Conservation (phyloP, 2,888 invertebrate genomes). For the Netelia inedita region DNA sequence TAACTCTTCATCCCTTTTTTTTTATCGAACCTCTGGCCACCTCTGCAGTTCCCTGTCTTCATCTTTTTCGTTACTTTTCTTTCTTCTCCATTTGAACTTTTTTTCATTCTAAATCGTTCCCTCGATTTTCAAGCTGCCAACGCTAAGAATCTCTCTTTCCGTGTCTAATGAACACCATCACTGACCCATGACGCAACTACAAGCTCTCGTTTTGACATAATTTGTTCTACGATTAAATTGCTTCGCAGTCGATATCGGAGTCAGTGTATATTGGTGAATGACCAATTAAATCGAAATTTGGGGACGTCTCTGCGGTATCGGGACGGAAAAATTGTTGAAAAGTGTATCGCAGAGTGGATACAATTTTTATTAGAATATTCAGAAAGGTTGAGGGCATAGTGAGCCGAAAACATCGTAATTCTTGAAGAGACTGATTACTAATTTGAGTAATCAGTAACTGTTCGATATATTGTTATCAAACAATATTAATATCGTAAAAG, state of each 20-base stretch:
- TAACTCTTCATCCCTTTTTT: slow-evolving; percentile 65
- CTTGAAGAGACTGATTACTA: too few species aligned
- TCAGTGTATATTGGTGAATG: too few species aligned
- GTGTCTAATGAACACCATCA: slow-evolving; percentile 62
- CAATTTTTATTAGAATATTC: too few species aligned
- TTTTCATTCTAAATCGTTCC: slow-evolving; percentile 51
- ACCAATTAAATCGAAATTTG: not conserved
- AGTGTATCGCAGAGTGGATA: not conserved
- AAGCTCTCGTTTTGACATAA: slow-evolving; percentile 31
- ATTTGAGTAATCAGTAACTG: too few species aligned
- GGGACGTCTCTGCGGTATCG: not conserved
- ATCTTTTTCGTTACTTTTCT: slow-evolving; percentile 28
- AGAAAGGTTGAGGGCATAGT: too few species aligned
- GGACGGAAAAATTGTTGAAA: not conserved
- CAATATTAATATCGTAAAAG: too few species aligned
- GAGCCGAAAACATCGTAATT: too few species aligned
- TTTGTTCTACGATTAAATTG: slow-evolving; percentile 43
- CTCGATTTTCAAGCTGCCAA: slow-evolving; percentile 5
- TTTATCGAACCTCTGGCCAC: slow-evolving; percentile 12
- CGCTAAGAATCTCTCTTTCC: slow-evolving; percentile 56
- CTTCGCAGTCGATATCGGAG: not conserved
- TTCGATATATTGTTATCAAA: too few species aligned
- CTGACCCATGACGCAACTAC: slow-evolving; percentile 38
- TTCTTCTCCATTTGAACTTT: slow-evolving; percentile 41
- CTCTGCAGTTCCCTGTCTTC: slow-evolving; percentile 12